Conservation (phyloP, 2,888 invertebrate genomes). For the Leptinotarsa tumamoca region DNA sequence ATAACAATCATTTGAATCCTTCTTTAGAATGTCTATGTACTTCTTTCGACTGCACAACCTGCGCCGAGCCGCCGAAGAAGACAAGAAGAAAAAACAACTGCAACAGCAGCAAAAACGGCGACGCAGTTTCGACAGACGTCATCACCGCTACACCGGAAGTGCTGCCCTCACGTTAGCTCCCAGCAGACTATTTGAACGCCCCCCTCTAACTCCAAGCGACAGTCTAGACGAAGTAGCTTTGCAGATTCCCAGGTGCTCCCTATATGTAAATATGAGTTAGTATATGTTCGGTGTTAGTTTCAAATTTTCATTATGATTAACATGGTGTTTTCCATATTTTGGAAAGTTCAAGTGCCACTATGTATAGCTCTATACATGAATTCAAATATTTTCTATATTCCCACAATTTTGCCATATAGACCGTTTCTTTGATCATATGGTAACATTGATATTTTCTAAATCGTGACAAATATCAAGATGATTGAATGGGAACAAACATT, state of each 20-base stretch:
- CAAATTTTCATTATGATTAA: not conserved
- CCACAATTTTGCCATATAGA: too few relatives aligned
- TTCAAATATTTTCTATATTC: too few relatives aligned
- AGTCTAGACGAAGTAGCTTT: constrained; percentile 92
- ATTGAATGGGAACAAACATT: too few relatives aligned
- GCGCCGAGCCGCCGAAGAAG: constrained; percentile 85
- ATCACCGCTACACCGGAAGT: constrained; percentile 70
- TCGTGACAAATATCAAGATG: too few relatives aligned
- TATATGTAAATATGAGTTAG: constrained; percentile 54
- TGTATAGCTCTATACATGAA: too few relatives aligned
- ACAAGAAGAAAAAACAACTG: constrained; percentile 72
- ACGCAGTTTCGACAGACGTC: constrained; percentile 55
- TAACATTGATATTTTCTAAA: too few relatives aligned
- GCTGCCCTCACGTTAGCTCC: constrained; percentile 77
- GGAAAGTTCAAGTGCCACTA: too few relatives aligned
- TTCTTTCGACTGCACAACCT: constrained; percentile 95
- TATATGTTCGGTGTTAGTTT: constrained; percentile 40
- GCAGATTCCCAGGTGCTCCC: constrained; percentile 87
- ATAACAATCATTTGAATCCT: not conserved
- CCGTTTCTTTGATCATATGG: too few relatives aligned
- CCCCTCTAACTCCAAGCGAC: constrained; percentile 87
- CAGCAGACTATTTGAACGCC: constrained; percentile 85
- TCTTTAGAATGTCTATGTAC: constrained; percentile 88
- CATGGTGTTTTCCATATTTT: too few relatives aligned
- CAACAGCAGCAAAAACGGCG: constrained; percentile 56